Evolutionary conservation across 1,140 invertebrate species (phyloP).

Genomic region (Rhagoletis zephyria): DNA sequence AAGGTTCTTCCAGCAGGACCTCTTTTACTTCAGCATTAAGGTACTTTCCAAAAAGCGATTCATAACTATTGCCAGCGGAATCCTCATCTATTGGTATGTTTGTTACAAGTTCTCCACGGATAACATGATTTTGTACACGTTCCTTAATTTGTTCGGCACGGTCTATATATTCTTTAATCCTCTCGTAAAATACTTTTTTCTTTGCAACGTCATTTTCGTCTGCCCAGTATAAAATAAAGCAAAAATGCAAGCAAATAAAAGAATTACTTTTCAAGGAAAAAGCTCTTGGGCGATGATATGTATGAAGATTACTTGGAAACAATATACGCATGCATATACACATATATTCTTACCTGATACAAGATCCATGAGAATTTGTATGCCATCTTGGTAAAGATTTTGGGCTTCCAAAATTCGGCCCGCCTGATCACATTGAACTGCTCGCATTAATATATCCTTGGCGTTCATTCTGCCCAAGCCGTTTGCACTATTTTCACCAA

Average conservation of each 20-base stretch:
- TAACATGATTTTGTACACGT: conserved; percentile 80
- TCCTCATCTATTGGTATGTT: conserved; percentile 85
- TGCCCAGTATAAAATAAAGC: conserved; percentile 60
- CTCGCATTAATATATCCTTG: conserved; percentile 56
- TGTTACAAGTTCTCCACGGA: conserved; percentile 83
- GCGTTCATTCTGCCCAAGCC: conserved; percentile 33
- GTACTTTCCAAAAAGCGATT: conserved; percentile 85
- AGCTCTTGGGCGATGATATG: not conserved
- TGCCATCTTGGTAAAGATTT: too few species aligned
- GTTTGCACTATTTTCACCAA: not conserved
- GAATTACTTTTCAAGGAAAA: not conserved
- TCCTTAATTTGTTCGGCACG: conserved; percentile 87
- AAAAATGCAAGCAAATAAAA: not conserved
- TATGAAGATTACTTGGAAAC: conserved; percentile 55
- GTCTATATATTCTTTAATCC: conserved; percentile 85
- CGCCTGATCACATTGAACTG: conserved; percentile 53
- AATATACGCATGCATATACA: conserved; percentile 63
- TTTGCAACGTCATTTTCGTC: conserved; percentile 75
- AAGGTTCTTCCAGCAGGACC: conserved; percentile 89
- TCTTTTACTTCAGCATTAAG: conserved; percentile 60
- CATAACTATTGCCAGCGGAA: conserved; percentile 85
- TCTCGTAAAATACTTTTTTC: conserved; percentile 78
- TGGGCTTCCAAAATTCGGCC: too few species aligned
- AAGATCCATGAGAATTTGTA: too few species aligned
- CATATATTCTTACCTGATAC: not conserved